Evolutionary conservation across 2,888 invertebrate species (phyloP).

Genomic region (Drosophila neoperkinsi): DNA sequence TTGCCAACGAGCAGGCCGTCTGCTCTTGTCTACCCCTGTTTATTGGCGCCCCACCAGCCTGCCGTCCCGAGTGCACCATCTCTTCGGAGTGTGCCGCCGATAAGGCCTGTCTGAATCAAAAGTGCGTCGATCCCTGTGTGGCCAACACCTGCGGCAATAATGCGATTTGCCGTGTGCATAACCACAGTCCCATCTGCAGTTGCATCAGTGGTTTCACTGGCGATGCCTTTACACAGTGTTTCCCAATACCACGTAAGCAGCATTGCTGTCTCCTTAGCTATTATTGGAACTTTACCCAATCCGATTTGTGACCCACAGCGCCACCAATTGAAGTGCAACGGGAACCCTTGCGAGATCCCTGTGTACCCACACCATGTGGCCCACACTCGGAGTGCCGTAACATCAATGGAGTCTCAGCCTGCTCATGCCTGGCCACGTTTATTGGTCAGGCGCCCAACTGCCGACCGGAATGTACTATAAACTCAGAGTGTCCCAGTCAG

Average conservation of each 20-base stretch:
- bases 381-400: constrained; percentile 88
- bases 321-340: constrained; percentile 66
- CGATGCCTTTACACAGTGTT: constrained; percentile 90
- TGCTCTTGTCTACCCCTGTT: constrained; percentile 91
- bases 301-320: constrained; percentile 59
- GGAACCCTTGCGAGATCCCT: constrained; percentile 87
- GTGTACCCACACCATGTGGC: constrained; percentile 90
- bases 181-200: constrained; percentile 92
- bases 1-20: constrained; percentile 89
- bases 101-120: constrained; percentile 91
- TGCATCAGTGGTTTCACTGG: constrained; percentile 90
- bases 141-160: constrained; percentile 88
- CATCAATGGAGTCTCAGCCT: constrained; percentile 88
- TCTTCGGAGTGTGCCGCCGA: constrained; percentile 91
- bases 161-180: constrained; percentile 90
- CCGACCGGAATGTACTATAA: constrained; percentile 90
- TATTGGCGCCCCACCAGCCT: constrained; percentile 90
- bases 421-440: constrained; percentile 88
- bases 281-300: neutral
- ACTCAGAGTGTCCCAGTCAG: constrained; percentile 90
- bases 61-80: constrained; percentile 91
- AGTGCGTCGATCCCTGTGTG: constrained; percentile 92
- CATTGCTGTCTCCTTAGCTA: neutral
- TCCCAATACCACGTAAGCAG: constrained; percentile 85
- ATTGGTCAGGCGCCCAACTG: constrained; percentile 91